phyloP scores from a whole-genome alignment of 30 jellyfish, hydroid and myxozoan species.

The Turritopsis dohrnii region DNA sequence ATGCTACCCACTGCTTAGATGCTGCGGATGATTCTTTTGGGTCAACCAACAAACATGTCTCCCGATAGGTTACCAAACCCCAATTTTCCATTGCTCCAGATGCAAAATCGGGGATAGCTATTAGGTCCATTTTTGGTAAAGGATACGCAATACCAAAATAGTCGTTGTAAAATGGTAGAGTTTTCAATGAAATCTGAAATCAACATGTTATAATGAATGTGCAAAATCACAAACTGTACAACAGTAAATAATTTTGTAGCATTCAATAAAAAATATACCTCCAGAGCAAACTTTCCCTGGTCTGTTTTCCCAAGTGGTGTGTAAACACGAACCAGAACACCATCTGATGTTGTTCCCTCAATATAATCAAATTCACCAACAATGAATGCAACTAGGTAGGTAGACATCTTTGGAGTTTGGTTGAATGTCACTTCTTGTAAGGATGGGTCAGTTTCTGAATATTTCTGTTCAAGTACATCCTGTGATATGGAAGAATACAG shows the following conservation, averaged over 20 bases:
- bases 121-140: constrained; percentile 83
- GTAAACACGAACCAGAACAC: constrained; percentile 68
- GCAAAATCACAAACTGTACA: neutral
- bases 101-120: constrained; percentile 96
- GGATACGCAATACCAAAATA: constrained; percentile 92
- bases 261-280: constrained; percentile 40
- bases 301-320: constrained; percentile 94
- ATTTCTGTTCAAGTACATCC: constrained; percentile 55
- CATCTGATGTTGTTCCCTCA: constrained; percentile 79
- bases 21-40: constrained; percentile 81
- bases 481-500: neutral
- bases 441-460: constrained; percentile 37
- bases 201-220: no score
- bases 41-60: constrained; percentile 78
- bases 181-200: constrained; percentile 69
- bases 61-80: constrained; percentile 96
- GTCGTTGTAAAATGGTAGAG: constrained; percentile 81
- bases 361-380: constrained; percentile 96
- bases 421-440: constrained; percentile 73
- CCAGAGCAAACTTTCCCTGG: constrained; percentile 89
- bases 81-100: constrained; percentile 99
- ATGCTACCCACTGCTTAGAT: constrained; percentile 75
- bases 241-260: neutral
- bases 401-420: constrained; percentile 86
- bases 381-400: constrained; percentile 86